These are phyloP conservation scores for Stichopus horrens DNA, from an alignment of 53 echinoderm and acorn worm species.

Conservation along the genomic window DNA sequence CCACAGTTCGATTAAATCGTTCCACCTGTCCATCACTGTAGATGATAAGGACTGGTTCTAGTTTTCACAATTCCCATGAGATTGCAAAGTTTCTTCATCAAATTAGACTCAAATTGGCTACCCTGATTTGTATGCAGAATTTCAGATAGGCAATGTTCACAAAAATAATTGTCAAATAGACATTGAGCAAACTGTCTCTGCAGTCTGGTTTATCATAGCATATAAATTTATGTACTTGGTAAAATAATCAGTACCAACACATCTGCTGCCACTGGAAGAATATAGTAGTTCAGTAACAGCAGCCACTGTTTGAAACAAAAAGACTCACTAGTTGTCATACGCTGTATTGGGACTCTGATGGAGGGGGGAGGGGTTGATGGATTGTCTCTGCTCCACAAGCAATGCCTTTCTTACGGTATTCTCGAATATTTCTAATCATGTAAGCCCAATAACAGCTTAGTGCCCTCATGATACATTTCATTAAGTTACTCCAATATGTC, in stretches of 20 bases:
- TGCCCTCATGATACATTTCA: not conserved
- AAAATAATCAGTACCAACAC: conserved; percentile 62
- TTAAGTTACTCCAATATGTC: conserved; percentile 35
- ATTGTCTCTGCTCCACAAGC: conserved; percentile 55
- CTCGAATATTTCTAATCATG: conserved; percentile 54
- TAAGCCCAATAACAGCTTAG: conserved; percentile 55
- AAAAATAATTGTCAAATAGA: conserved; percentile 49
- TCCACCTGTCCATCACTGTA: conserved; percentile 54
- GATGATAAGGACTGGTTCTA: conserved; percentile 54
- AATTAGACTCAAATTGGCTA: conserved; percentile 51
- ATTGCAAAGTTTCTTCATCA: conserved; percentile 23
- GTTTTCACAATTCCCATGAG: conserved; percentile 28
- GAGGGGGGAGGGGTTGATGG: no score
- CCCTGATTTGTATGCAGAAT: conserved; percentile 45
- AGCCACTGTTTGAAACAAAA: conserved; percentile 62
- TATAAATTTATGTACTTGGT: conserved; percentile 63
- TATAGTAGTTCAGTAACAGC: conserved; percentile 61
- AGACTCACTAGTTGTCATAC: conserved; percentile 31
- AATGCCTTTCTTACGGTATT: conserved; percentile 47
- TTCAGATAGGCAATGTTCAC: conserved; percentile 50
- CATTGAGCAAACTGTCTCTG: conserved; percentile 24
- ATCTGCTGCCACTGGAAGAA: conserved; percentile 49
- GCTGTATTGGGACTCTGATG: conserved; percentile 51
- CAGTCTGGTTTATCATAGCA: not conserved
- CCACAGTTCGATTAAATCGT: conserved; percentile 47